Evolutionary conservation across 2,113 vertebrate genomes (phyloP), one percentile per base, ranked within the genome.

Genomic region (Sturnus vulgaris): DNA sequence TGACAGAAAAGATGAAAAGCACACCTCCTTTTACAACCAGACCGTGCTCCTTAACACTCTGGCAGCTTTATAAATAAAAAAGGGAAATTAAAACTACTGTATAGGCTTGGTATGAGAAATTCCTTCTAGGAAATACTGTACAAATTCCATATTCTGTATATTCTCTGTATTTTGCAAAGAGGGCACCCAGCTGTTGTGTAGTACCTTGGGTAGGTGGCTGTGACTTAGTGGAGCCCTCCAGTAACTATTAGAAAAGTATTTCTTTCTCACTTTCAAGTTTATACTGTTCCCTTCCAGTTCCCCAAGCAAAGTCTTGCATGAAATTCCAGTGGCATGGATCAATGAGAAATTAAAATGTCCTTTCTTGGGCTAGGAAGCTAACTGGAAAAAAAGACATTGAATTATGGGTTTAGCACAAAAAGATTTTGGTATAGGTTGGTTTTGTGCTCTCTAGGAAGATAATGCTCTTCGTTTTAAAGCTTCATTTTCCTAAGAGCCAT

Each of bases 1-100:
- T 93, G 94, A 93, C 94, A 95, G 50, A 39, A 69, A 66, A 93
- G 92, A 95, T 88, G 86, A 84, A 91, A 92, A 93, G 60, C 91
- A 92, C 18, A 53, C 40, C 89, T 87, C 70, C 53, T 55, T 92
- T 68, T 78, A 84, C 78, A 93, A 77, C n/a, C 88, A 57, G 86
- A 89, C 44, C 52, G 71, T 31, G 53, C 91, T 95, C 77, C 89
- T 97, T 92, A 88, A 64, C 80, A 21, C 53, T 39, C 35, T 66
- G 61, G 31, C 72, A 82, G 83, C 65, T 92, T 71, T 39, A 84
- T 88, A 50, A 80, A 63, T 77, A 24, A 57, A 64, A 60, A 40
- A 52, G 31, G 28, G 52, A 31, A 64, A 30, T 28, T 14, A 27
- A 33, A 44, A 70, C 31, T 65, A 82, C 24, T 37, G 18, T 47